A percentile compares a stretch with the other conserved stretches of the same genome.
These are phyloP conservation scores for Notolabrus celidotus DNA, from an alignment of 2,797 vertebrate species.

Conservation along the genomic window DNA sequence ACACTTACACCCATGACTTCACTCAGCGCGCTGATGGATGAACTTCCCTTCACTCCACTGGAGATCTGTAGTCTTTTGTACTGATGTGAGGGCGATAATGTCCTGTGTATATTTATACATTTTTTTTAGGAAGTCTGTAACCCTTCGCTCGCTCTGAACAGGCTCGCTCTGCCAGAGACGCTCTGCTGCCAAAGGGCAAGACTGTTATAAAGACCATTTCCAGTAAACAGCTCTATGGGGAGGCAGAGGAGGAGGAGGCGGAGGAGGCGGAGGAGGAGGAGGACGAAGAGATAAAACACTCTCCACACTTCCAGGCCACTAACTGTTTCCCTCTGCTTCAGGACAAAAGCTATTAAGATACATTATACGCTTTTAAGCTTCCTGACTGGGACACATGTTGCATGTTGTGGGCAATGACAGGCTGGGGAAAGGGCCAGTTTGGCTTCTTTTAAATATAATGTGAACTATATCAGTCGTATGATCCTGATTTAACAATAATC, in stretches of 20 bases:
- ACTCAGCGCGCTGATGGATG: slow-evolving; percentile 24
- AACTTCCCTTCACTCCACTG: slow-evolving; percentile 1
- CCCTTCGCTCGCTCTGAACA: slow-evolving; percentile 36
- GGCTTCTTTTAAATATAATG: background rate
- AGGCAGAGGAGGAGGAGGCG: slow-evolving; percentile 36
- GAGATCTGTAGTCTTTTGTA: slow-evolving; percentile 19
- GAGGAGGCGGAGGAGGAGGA: slow-evolving; percentile 27
- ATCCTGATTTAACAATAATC: background rate
- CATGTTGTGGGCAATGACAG: too few species aligned
- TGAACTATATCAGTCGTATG: slow-evolving; percentile 10
- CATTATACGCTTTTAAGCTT: slow-evolving; percentile 17
- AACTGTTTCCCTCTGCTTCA: slow-evolving; percentile 60
- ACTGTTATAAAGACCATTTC: slow-evolving; percentile 61
- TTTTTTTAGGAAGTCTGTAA: slow-evolving; percentile 48
- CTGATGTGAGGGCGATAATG: slow-evolving; percentile 34
- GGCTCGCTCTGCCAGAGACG: slow-evolving; percentile 50
- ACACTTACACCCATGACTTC: slow-evolving; percentile 20
- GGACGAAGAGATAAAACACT: slow-evolving; percentile 57
- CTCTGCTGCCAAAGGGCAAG: slow-evolving; percentile 64
- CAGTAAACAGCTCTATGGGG: slow-evolving; percentile 66
- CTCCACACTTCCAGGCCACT: slow-evolving; percentile 48
- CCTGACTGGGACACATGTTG: background rate
- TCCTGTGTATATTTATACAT: slow-evolving; percentile 5
- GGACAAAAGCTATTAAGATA: slow-evolving; percentile 33
- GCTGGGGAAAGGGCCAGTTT: background rate